Evolutionary conservation across 2,888 invertebrate species (phyloP).

Genomic region (Meteorus colon): DNA sequence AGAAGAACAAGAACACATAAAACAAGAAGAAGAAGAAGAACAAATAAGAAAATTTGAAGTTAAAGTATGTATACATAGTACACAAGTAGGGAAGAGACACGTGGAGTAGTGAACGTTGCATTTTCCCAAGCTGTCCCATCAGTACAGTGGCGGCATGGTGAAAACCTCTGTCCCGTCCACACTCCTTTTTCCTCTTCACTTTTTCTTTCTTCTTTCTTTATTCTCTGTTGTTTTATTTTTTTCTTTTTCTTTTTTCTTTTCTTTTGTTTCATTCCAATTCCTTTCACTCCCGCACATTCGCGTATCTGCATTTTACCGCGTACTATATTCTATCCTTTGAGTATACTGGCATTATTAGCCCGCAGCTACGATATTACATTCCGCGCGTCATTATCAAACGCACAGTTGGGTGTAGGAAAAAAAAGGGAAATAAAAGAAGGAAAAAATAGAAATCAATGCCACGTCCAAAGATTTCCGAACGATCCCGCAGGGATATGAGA

Average conservation of each 20-base stretch:
- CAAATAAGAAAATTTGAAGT: slow-evolving; percentile 39
- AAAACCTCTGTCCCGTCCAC: not conserved
- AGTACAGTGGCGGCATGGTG: not conserved
- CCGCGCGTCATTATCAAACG: not conserved
- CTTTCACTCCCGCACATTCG: no score
- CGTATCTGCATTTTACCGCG: not conserved
- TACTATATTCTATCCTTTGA: not conserved
- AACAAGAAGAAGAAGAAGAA: slow-evolving; percentile 23
- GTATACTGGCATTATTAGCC: not conserved
- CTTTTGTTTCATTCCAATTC: not conserved
- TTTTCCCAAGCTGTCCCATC: not conserved
- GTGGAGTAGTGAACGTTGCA: slow-evolving; percentile 2
- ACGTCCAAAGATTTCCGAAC: not conserved
- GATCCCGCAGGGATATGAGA: slow-evolving; percentile 10
- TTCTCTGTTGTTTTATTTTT: not conserved
- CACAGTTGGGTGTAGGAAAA: not conserved
- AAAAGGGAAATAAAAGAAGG: not conserved
- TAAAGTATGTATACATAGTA: slow-evolving; percentile 26
- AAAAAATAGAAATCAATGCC: not conserved
- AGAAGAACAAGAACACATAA: slow-evolving; percentile 24
- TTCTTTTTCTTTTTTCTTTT: not conserved
- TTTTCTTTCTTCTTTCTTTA: not conserved
- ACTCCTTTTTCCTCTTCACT: not conserved
- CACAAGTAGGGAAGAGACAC: not conserved
- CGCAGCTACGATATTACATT: not conserved